Evolutionary conservation across 92 coral and sea anemone species (phyloP), one percentile per base, ranked within the genome.

Genomic region (Epizoanthus fatuus): DNA sequence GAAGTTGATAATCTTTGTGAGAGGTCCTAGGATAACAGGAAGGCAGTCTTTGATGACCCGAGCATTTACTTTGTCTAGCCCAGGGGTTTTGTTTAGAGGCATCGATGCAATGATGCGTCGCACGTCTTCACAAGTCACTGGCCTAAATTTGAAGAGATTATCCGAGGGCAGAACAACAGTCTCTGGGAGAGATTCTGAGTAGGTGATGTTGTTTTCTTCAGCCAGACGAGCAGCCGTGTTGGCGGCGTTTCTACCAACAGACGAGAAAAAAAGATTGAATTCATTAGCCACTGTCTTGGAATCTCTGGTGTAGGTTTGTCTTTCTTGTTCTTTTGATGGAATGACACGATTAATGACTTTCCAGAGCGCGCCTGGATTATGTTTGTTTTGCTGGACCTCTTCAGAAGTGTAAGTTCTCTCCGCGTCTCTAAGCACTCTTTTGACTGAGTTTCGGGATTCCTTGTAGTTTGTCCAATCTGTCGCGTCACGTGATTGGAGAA

Each of bases 1-100:
- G 81, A 80, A 78, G 51, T 86, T 86, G 17, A 85, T 75, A 10
- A 75, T 85, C 64, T 73, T 64, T 20, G 88, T 85, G 69, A 75
- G 55, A 42, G 89, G 89, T 78, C 89, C 84, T 4, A 85, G 67
- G 16, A 85, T 85, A 62, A 85, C 84, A 25, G 76, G 89, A 52
- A 85, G 77, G 45, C 74, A 69, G 71, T 79, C 73, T 68, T 75
- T 89, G 45, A 75, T 47, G 10, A 90, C 75, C 44, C 84, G 80
- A 2, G 62, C 70, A 68, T 38, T 84, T 37, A 76, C 29, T 63
- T 89, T 89, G 76, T 89, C 92, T 14, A 89, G 86, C 17, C 84
- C 88, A 25, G 88, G 88, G 13, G 84, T 65, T 52, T 88, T 83
- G 79, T 83, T 88, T 25, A 45, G 63, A 17, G 81, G 84, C 81